Evolutionary conservation across 2,888 invertebrate species (phyloP).

Genomic region (Cantharis flavilabris): DNA sequence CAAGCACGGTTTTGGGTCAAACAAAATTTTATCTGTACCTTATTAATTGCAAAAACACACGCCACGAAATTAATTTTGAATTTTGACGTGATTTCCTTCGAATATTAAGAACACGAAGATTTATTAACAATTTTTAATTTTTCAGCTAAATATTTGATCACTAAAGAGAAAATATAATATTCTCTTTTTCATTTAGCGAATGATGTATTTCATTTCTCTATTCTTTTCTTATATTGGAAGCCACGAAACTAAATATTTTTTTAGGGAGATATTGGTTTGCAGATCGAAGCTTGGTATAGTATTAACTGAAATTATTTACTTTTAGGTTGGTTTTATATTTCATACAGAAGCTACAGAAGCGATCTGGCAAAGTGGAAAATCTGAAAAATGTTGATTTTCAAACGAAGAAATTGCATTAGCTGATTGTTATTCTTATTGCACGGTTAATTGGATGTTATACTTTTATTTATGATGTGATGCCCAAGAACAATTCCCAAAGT

Average conservation of each 20-base stretch:
- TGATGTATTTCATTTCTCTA: neutral
- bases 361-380: too few relatives aligned
- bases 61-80: neutral
- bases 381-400: too few relatives aligned
- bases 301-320: neutral
- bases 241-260: neutral
- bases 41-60: neutral
- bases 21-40: neutral
- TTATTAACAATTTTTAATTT: neutral
- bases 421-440: too few relatives aligned
- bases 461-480: too few relatives aligned
- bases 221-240: neutral
- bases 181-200: neutral
- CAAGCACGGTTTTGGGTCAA: neutral
- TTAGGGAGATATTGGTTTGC: neutral
- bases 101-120: neutral
- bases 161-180: neutral
- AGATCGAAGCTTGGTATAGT: neutral
- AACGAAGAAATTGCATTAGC: too few relatives aligned
- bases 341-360: neutral
- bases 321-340: neutral
- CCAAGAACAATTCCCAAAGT: too few relatives aligned
- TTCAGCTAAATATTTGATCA: neutral
- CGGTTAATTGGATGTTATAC: too few relatives aligned
- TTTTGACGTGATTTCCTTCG: neutral